Conservation (phyloP, 2,113 vertebrate species). For the Archocentrus centrarchus region DNA sequence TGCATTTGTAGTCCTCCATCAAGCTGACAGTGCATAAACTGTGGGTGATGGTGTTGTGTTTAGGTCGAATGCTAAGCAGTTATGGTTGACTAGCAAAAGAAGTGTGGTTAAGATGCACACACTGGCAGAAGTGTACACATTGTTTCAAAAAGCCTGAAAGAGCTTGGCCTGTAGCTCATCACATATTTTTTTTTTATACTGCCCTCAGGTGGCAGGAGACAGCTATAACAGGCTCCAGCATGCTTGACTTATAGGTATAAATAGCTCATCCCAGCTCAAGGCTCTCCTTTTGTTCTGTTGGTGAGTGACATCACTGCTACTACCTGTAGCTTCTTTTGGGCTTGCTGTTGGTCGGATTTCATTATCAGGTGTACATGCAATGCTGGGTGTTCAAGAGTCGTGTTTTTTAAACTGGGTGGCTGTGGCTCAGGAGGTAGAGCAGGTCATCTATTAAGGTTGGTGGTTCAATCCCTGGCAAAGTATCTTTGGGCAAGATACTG, state of each 20-base stretch:
- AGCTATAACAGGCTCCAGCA: not conserved
- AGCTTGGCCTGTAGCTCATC: not conserved
- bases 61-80: not conserved
- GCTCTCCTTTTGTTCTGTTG: not conserved
- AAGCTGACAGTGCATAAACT: not conserved
- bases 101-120: not conserved
- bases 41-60: not conserved
- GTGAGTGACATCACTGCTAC: not conserved
- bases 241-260: not conserved
- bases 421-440: too few species aligned
- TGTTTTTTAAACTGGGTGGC: not conserved
- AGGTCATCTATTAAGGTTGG: too few species aligned
- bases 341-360: not conserved
- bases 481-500: too few species aligned
- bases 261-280: not conserved
- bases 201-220: not conserved
- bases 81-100: not conserved
- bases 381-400: not conserved
- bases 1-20: too few species aligned
- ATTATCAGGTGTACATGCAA: not conserved
- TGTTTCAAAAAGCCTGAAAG: not conserved
- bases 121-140: too few species aligned
- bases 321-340: not conserved
- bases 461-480: too few species aligned
- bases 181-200: not conserved